phyloP scores from a whole-genome alignment of 2,888 invertebrate genomes.

The Platycheirus rosarum region DNA sequence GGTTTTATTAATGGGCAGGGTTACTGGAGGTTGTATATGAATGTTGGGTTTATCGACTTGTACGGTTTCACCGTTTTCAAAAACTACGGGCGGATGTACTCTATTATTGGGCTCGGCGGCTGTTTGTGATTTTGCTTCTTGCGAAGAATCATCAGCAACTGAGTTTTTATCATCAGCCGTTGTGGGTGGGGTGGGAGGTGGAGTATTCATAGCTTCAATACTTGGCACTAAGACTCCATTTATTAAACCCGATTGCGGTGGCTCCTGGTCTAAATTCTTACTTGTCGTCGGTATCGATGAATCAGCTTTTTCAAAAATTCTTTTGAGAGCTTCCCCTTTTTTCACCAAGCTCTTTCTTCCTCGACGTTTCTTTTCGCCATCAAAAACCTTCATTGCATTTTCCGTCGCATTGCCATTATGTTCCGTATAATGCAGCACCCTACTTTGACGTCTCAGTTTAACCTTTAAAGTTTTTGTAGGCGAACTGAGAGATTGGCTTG shows the following conservation, averaged over 20 bases:
- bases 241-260: constrained; percentile 31
- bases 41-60: background rate
- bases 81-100: background rate
- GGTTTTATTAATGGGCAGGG: constrained; percentile 9
- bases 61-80: background rate
- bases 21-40: background rate
- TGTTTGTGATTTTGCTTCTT: constrained; percentile 23
- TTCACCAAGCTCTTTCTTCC: constrained; percentile 11
- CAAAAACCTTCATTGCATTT: constrained; percentile 8
- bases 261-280: constrained; percentile 6
- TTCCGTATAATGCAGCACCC: background rate
- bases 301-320: constrained; percentile 35
- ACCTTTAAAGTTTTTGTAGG: background rate
- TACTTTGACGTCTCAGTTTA: background rate
- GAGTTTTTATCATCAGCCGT: constrained; percentile 20
- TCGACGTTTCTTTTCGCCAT: constrained; percentile 20
- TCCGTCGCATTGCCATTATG: constrained; percentile 4
- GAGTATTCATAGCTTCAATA: constrained; percentile 57
- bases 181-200: constrained; percentile 59
- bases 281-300: background rate
- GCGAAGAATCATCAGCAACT: constrained; percentile 12
- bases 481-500: background rate
- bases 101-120: background rate
- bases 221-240: constrained; percentile 30
- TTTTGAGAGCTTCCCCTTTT: constrained; percentile 31